phyloP scores from a whole-genome alignment of 2,888 invertebrate genomes.

The Drosophila rubida region DNA sequence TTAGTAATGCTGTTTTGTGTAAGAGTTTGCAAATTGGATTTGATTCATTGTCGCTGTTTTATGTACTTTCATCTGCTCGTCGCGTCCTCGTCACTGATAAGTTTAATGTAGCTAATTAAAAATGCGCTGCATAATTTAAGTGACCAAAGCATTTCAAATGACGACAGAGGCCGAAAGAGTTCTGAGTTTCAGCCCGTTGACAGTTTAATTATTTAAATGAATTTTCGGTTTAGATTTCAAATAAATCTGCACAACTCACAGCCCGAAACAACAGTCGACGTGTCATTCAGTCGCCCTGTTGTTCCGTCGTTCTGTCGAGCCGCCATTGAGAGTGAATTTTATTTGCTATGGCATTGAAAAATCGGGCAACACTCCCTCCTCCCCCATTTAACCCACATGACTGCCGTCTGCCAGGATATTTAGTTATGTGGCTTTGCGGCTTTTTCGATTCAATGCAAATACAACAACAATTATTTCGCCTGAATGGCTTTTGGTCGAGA shows the following conservation, averaged over 20 bases:
- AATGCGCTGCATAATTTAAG: slow-evolving; percentile 42
- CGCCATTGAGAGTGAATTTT: slow-evolving; percentile 30
- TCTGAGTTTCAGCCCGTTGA: slow-evolving; percentile 11
- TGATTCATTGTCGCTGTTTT: slow-evolving; percentile 5
- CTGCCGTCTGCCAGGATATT: slow-evolving; percentile 6
- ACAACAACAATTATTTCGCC: slow-evolving; percentile 37
- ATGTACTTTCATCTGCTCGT: background rate
- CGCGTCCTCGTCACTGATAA: background rate
- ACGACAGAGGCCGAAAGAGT: background rate
- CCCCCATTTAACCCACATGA: background rate
- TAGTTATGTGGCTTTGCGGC: slow-evolving; percentile 42
- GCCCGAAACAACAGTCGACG: background rate
- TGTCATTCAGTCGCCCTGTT: slow-evolving; percentile 9
- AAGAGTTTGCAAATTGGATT: slow-evolving; percentile 14
- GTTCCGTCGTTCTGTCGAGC: slow-evolving; percentile 9
- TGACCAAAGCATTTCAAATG: slow-evolving; percentile 22
- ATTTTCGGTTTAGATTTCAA: slow-evolving; percentile 24
- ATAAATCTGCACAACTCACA: slow-evolving; percentile 23
- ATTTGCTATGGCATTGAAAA: slow-evolving; percentile 15
- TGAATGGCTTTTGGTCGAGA: slow-evolving; percentile 14
- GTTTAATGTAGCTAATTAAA: slow-evolving; percentile 43
- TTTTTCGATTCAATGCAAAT: slow-evolving; percentile 39
- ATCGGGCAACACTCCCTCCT: background rate
- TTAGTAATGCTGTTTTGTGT: slow-evolving; percentile 32
- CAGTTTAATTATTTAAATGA: slow-evolving; percentile 64